phyloP scores from a whole-genome alignment of 2,888 invertebrate species.

The Trypoxylon attenuatum region DNA sequence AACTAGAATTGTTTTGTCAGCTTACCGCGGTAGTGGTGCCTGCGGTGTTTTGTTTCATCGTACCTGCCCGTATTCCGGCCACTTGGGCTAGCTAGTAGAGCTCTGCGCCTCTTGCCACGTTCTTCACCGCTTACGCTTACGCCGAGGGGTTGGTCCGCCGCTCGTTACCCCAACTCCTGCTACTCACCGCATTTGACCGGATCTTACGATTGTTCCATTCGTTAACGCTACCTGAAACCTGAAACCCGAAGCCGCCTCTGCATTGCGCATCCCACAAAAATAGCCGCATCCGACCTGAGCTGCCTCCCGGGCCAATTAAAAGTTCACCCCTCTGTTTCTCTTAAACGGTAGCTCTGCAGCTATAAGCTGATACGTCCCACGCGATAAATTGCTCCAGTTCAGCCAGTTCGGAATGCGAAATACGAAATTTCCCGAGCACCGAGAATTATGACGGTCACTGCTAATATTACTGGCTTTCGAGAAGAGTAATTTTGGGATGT shows the following conservation, averaged over 20 bases:
- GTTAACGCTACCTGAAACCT: too few species aligned
- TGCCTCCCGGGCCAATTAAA: too few species aligned
- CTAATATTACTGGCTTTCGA: too few species aligned
- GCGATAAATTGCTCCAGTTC: too few species aligned
- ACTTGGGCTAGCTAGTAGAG: neutral
- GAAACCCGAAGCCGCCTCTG: neutral
- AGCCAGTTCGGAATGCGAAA: too few species aligned
- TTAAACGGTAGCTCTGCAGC: too few species aligned
- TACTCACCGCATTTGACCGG: neutral
- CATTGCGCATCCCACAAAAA: neutral
- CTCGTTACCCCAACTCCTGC: neutral
- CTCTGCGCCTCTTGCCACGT: neutral
- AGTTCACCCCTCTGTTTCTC: too few species aligned
- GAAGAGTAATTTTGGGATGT: too few species aligned
- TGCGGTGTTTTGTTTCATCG: conserved; percentile 31
- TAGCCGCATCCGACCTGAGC: too few species aligned
- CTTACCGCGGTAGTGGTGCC: conserved; percentile 27
- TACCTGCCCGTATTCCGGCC: conserved; percentile 11
- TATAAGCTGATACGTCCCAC: too few species aligned
- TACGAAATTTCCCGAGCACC: too few species aligned
- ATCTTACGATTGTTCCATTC: neutral
- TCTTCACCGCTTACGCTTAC: neutral
- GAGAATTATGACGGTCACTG: too few species aligned
- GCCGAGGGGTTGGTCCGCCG: neutral
- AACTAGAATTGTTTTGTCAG: conserved; percentile 39